These are phyloP conservation scores for Aldabrachelys gigantea DNA, from an alignment of 2,113 vertebrate genomes.

Conservation along the genomic window DNA sequence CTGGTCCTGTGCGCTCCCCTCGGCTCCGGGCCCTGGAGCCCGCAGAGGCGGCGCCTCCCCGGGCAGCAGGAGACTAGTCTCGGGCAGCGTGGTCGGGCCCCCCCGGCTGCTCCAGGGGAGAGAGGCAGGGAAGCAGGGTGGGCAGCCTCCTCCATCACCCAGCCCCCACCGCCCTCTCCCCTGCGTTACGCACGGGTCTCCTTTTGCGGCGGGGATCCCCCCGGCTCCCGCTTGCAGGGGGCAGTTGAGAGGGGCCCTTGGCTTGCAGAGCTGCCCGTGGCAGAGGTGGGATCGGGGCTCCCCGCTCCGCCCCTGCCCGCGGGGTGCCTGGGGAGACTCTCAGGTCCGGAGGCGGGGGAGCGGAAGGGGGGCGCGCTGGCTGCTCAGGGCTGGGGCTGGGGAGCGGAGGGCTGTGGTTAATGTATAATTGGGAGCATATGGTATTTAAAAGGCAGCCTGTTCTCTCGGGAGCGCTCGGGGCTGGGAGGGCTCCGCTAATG, in stretches of 20 bases:
- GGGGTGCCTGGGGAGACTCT: too few species aligned
- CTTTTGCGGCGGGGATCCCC: background rate
- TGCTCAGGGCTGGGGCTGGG: background rate
- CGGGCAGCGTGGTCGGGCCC: background rate
- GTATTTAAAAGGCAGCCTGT: background rate
- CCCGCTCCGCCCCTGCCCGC: too few species aligned
- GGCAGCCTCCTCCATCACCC: background rate
- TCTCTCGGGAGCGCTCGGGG: constrained; percentile 10
- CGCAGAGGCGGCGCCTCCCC: background rate
- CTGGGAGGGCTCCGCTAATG: constrained; percentile 21
- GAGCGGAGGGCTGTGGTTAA: background rate
- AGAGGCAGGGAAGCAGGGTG: background rate
- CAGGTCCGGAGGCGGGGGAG: too few species aligned
- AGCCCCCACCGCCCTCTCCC: too few species aligned
- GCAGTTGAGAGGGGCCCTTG: too few species aligned
- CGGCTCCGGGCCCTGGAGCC: background rate
- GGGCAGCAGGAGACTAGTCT: background rate
- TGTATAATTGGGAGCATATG: constrained; percentile 66
- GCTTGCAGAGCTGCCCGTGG: too few species aligned
- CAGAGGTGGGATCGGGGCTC: too few species aligned
- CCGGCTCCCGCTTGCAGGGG: background rate
- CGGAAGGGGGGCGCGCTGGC: background rate
- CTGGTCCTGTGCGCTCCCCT: background rate
- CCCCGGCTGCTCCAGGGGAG: background rate
- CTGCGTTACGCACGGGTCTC: background rate